A percentile compares a stretch with the other conserved stretches of the same genome.
Conservation (phyloP, 2,113 vertebrate species). For the Australoheros scitulus region DNA sequence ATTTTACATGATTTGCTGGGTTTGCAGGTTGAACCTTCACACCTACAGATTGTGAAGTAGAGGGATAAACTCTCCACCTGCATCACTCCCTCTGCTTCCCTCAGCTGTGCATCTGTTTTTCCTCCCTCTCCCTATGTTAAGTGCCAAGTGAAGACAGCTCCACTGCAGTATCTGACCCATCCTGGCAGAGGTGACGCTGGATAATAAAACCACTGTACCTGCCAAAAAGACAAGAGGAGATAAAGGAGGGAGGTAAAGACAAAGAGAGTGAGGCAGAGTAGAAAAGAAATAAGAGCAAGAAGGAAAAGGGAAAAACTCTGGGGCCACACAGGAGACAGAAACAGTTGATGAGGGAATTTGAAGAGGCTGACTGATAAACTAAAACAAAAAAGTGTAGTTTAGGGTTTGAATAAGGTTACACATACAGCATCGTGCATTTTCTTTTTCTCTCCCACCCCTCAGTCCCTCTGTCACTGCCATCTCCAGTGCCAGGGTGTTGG, state of each 20-base stretch:
- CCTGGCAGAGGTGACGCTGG: constrained; percentile 61
- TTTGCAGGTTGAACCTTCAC: constrained; percentile 11
- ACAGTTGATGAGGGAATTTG: neutral
- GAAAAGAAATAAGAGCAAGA: neutral
- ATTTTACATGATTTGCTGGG: neutral
- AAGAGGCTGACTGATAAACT: neutral
- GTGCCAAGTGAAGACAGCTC: constrained; percentile 45
- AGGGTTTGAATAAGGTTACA: neutral
- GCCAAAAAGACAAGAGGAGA: constrained; percentile 58
- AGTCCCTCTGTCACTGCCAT: constrained; percentile 22
- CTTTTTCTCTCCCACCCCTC: constrained; percentile 5
- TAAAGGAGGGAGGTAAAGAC: constrained; percentile 33
- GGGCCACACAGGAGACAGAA: neutral
- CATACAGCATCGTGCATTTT: neutral
- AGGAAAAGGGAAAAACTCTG: constrained; percentile 13
- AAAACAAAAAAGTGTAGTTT: neutral
- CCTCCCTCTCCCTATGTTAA: constrained; percentile 19
- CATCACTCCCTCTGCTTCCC: constrained; percentile 17
- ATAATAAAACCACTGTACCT: constrained; percentile 59
- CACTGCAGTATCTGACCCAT: constrained; percentile 69
- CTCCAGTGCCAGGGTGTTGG: constrained; percentile 44
- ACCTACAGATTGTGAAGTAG: neutral
- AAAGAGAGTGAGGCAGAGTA: neutral
- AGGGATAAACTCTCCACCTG: constrained; percentile 30
- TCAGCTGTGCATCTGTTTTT: constrained; percentile 2